These are phyloP conservation scores for Atherix ibis DNA, from an alignment of 2,888 invertebrate genomes.

Conservation along the genomic window DNA sequence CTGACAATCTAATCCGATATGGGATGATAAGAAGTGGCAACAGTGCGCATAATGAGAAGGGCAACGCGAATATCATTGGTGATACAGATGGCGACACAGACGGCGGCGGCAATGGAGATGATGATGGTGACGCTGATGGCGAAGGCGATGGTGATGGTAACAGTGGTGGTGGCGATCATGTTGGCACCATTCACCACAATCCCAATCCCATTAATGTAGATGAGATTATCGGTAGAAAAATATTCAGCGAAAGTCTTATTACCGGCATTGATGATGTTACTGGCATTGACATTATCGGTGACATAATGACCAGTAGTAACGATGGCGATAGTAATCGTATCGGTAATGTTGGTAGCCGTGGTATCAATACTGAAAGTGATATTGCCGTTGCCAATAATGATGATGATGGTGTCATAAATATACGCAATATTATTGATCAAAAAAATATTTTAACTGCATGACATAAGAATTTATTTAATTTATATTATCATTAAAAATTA, in stretches of 20 bases:
- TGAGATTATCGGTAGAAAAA: constrained; percentile 3
- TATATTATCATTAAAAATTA: no score
- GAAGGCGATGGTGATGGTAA: constrained; percentile 11
- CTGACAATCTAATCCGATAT: neutral
- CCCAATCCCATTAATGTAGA: neutral
- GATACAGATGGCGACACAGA: neutral
- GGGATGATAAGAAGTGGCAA: neutral
- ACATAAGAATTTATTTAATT: no score
- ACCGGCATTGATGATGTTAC: constrained; percentile 4
- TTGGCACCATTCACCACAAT: neutral
- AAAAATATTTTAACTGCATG: no score
- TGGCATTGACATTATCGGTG: neutral
- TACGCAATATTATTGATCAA: no score
- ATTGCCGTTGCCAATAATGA: no score
- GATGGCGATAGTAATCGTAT: neutral
- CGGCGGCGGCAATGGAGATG: neutral
- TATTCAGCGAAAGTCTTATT: constrained; percentile 4
- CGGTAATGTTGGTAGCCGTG: no score
- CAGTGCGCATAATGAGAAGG: neutral
- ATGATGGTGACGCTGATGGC: neutral
- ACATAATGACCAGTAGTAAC: neutral
- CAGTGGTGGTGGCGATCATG: constrained; percentile 10
- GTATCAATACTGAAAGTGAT: no score
- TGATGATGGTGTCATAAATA: no score
- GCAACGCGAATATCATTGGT: neutral